Conservation (phyloP, 2,888 invertebrate species). For the Pristionchus japonicus region DNA sequence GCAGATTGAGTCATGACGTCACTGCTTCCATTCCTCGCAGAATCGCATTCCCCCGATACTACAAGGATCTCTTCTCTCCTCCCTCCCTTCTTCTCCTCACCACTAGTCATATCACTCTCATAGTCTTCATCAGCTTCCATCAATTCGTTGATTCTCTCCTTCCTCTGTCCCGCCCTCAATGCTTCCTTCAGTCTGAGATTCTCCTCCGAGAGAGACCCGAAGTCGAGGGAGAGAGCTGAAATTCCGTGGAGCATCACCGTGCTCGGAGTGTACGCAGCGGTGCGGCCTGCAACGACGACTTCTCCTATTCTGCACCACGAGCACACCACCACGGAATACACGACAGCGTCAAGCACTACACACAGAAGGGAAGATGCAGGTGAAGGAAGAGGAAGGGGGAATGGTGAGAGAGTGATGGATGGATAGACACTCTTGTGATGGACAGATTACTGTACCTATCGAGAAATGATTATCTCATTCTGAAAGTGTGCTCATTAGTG, state of each 20-base stretch:
- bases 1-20: conserved; percentile 22
- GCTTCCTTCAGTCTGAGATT: conserved; percentile 65
- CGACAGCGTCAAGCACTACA: conserved; percentile 37
- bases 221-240: conserved; percentile 71
- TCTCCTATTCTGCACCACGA: neutral
- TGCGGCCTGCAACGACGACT: conserved; percentile 58
- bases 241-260: conserved; percentile 68
- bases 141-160: conserved; percentile 53
- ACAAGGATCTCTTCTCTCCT: neutral
- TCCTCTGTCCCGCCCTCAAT: conserved; percentile 54
- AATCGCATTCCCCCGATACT: conserved; percentile 43
- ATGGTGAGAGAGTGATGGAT: neutral
- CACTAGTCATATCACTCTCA: conserved; percentile 65
- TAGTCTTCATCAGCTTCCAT: conserved; percentile 65
- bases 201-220: conserved; percentile 66
- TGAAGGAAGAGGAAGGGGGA: neutral
- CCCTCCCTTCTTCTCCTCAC: conserved; percentile 21
- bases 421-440: neutral
- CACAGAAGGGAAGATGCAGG: conserved; percentile 23
- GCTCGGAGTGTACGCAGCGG: conserved; percentile 55
- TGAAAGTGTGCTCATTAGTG: conserved; percentile 1
- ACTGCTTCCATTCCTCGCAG: neutral
- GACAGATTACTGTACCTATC: neutral
- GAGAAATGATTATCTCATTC: neutral
- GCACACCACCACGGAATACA: neutral